These are phyloP conservation scores for Neuroterus valhalla DNA, from an alignment of 1,140 invertebrate species.

Conservation along the genomic window DNA sequence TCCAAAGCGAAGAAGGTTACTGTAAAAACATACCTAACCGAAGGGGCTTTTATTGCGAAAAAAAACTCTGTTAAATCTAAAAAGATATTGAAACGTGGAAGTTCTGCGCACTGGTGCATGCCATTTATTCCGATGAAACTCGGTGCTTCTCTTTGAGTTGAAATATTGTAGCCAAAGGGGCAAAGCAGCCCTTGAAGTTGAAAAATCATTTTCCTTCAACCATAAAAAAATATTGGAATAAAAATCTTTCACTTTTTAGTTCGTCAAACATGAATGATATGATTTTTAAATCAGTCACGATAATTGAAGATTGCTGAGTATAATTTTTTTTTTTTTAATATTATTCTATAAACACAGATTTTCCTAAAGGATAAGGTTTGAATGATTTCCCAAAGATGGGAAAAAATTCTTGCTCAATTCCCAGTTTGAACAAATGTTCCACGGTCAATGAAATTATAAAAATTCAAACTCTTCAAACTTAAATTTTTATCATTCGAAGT, in stretches of 20 bases:
- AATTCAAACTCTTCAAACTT: too few species aligned
- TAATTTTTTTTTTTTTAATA: too few species aligned
- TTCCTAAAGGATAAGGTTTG: too few species aligned
- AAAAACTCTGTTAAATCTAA: conserved; percentile 13
- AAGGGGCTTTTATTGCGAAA: not conserved
- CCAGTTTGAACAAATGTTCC: too few species aligned
- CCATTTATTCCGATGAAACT: conserved; percentile 27
- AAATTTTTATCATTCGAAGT: too few species aligned
- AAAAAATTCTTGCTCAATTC: too few species aligned
- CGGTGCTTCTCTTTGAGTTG: conserved; percentile 20
- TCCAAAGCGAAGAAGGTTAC: not conserved
- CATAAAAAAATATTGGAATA: conserved; percentile 21
- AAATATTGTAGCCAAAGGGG: conserved; percentile 28
- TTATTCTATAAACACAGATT: too few species aligned
- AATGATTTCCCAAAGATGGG: too few species aligned
- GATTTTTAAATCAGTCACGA: not conserved
- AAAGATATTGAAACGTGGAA: conserved; percentile 19
- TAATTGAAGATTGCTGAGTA: too few species aligned
- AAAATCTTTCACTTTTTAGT: not conserved
- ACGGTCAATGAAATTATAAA: too few species aligned
- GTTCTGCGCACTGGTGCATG: conserved; percentile 10
- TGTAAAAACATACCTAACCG: not conserved
- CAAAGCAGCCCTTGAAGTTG: conserved; percentile 19
- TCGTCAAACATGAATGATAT: not conserved
- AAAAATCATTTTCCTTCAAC: conserved; percentile 23